Conservation (phyloP, 2,888 invertebrate species). For the Sminthurides aquaticus region DNA sequence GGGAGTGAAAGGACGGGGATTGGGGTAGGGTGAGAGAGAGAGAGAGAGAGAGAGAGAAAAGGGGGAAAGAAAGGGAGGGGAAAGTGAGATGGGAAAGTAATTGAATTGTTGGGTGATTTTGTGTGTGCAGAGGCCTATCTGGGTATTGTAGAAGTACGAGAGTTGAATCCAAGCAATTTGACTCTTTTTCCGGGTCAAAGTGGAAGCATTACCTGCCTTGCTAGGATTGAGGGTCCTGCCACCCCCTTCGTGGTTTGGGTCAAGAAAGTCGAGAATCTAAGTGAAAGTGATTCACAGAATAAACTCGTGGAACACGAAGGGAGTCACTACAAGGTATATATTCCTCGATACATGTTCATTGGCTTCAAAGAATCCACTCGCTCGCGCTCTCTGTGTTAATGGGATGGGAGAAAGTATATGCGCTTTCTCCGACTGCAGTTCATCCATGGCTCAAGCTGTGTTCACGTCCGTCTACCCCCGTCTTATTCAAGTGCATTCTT, state of each 20-base stretch:
- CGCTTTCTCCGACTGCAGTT: no score
- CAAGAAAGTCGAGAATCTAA: conserved; percentile 30
- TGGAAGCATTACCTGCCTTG: conserved; percentile 40
- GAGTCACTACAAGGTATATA: conserved; percentile 32
- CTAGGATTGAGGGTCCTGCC: conserved; percentile 28
- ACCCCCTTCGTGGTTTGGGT: conserved; percentile 36
- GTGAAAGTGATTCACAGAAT: conserved; percentile 10
- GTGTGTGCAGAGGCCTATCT: conserved; percentile 16
- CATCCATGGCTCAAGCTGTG: no score
- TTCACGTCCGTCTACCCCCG: no score
- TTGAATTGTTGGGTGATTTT: conserved; percentile 24
- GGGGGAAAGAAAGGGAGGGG: neutral
- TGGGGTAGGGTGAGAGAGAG: neutral
- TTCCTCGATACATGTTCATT: neutral
- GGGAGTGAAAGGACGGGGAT: neutral
- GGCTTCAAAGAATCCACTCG: neutral
- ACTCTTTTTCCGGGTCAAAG: conserved; percentile 34
- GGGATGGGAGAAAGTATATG: no score
- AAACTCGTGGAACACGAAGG: conserved; percentile 30
- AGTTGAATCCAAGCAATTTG: conserved; percentile 38
- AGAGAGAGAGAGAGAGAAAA: neutral
- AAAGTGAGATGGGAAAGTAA: conserved; percentile 23
- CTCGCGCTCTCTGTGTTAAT: neutral
- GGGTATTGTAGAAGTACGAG: conserved; percentile 37
- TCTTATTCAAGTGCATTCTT: neutral